Percentiles rank a stretch among this genome's conserved stretches.
phyloP scores from a whole-genome alignment of 35 echinoderm and acorn worm species.

The Hemicentrotus pulcherrimus region DNA sequence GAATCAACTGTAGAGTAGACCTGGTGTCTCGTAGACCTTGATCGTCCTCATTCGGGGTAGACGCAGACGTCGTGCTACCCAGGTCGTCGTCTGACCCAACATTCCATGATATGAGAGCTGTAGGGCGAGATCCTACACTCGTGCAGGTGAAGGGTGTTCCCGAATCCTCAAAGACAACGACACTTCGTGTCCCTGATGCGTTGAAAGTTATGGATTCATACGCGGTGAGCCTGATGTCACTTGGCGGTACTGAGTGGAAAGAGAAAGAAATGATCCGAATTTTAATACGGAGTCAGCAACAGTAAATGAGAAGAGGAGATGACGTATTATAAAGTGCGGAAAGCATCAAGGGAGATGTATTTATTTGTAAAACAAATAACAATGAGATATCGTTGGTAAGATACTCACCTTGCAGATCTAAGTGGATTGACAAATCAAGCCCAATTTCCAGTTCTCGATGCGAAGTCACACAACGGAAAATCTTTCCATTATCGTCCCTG shows the following conservation, averaged over 20 bases:
- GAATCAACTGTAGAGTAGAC: background rate
- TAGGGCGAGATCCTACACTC: background rate
- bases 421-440: background rate
- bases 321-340: no score
- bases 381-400: no score
- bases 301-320: no score
- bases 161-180: background rate
- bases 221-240: background rate
- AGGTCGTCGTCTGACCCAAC: background rate
- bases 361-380: no score
- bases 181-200: background rate
- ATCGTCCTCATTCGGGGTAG: background rate
- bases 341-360: no score
- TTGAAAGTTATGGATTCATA: background rate
- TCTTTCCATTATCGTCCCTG: background rate
- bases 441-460: background rate
- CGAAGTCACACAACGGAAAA: background rate
- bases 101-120: background rate
- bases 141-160: background rate
- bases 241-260: background rate
- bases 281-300: no score
- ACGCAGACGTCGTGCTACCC: background rate
- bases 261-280: background rate
- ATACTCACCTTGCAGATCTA: background rate
- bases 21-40: background rate